A percentile compares a stretch with the other conserved stretches of the same genome.
Conservation (phyloP, 2,888 invertebrate genomes). For the Neelides folsomi region DNA sequence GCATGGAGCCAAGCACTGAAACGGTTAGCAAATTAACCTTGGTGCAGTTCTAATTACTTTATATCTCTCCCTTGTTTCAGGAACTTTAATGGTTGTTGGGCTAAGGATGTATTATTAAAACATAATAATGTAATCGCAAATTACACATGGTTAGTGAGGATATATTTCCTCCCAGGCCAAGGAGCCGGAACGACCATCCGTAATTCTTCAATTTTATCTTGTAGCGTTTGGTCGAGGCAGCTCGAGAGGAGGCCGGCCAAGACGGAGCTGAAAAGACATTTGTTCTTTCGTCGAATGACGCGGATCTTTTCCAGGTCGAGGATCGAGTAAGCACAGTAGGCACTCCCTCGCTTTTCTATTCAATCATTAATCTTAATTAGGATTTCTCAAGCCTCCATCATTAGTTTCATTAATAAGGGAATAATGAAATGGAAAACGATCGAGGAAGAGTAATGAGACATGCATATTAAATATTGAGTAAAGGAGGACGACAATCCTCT, state of each 20-base stretch:
- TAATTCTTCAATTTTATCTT: constrained; percentile 21
- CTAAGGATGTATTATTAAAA: neutral
- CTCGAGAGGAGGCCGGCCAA: constrained; percentile 25
- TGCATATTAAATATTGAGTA: neutral
- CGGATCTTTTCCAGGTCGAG: constrained; percentile 24
- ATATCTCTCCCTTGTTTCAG: neutral
- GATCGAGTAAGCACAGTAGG: no score
- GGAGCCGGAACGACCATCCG: constrained; percentile 30
- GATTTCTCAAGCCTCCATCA: no score
- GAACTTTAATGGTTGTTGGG: no score
- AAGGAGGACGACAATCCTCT: neutral
- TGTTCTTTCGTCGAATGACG: constrained; percentile 20
- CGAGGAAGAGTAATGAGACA: neutral
- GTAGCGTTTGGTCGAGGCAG: constrained; percentile 18
- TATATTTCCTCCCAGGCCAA: constrained; percentile 21
- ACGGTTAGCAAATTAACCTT: neutral
- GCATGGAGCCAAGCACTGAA: constrained; percentile 30
- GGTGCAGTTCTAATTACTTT: neutral
- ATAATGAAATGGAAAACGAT: constrained; percentile 2
- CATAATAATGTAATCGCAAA: constrained; percentile 2
- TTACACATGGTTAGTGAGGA: constrained; percentile 30
- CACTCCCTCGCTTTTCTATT: no score
- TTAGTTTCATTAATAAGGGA: no score
- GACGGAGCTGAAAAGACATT: constrained; percentile 26
- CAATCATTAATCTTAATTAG: no score